These are phyloP conservation scores for Myoxocephalus aenaeus DNA, from an alignment of 2,797 vertebrate genomes.

Conservation along the genomic window DNA sequence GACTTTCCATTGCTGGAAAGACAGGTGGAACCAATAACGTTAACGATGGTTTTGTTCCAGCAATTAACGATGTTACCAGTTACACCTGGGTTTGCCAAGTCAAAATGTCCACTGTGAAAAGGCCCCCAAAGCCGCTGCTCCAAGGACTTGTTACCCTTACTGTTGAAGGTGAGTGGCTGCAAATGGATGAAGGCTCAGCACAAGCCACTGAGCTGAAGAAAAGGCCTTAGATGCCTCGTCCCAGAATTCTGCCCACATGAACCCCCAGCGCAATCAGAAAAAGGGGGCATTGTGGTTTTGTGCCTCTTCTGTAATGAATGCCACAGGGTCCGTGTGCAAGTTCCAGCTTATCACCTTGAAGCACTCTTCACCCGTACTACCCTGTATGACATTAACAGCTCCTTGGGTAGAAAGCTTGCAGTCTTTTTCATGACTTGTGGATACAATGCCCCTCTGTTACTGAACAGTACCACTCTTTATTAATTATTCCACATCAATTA, in stretches of 20 bases:
- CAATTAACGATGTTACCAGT: background rate
- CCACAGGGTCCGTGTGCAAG: background rate
- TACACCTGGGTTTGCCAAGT: background rate
- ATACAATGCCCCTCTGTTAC: conserved; percentile 28
- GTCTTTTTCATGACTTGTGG: conserved; percentile 31
- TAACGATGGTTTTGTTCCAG: background rate
- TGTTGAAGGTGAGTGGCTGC: background rate
- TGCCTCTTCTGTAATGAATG: conserved; percentile 12
- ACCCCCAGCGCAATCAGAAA: conserved; percentile 17
- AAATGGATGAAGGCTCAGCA: background rate
- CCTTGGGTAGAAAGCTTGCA: conserved; percentile 19
- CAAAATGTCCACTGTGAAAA: background rate
- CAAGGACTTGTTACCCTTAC: background rate
- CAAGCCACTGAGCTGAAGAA: background rate
- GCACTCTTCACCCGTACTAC: background rate
- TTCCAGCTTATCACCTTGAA: conserved; percentile 26
- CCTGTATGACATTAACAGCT: conserved; percentile 5
- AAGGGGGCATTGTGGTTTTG: background rate
- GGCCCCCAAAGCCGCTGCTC: background rate
- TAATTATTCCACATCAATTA: conserved; percentile 17
- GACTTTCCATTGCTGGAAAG: background rate
- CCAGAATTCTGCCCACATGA: conserved; percentile 17
- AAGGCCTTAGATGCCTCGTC: background rate
- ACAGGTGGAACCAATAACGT: background rate
- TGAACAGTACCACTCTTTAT: conserved; percentile 7